These are phyloP conservation scores for Halcyon leucocephala DNA, from an alignment of 2,797 vertebrate species.

Conservation along the genomic window DNA sequence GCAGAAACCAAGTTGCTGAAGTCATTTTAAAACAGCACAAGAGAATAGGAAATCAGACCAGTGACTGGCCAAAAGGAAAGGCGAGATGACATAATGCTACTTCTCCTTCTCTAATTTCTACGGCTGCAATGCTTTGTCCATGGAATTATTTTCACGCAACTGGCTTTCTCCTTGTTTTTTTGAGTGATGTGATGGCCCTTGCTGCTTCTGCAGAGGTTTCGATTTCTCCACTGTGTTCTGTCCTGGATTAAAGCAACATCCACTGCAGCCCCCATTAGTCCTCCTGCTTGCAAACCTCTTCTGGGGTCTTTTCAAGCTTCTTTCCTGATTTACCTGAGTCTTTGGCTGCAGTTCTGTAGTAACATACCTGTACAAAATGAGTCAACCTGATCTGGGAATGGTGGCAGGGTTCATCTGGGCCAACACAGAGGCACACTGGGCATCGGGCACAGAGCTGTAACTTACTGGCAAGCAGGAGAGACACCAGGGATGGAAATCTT, in stretches of 20 bases:
- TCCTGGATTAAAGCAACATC: neutral
- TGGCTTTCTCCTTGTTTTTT: neutral
- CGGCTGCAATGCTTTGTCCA: neutral
- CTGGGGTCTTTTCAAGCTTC: neutral
- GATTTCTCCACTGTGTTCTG: neutral
- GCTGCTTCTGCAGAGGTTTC: neutral
- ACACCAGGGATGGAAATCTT: neutral
- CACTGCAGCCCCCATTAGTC: neutral
- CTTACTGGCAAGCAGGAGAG: neutral
- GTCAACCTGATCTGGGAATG: neutral
- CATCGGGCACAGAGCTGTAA: neutral
- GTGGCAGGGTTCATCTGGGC: neutral
- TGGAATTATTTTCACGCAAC: neutral
- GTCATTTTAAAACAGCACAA: constrained; percentile 71
- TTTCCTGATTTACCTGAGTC: neutral
- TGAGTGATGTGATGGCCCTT: neutral
- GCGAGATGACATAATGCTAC: constrained; percentile 59
- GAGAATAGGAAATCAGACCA: constrained; percentile 52
- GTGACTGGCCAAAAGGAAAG: constrained; percentile 46
- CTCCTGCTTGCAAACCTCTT: neutral
- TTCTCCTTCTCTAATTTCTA: constrained; percentile 36
- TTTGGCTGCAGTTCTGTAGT: neutral
- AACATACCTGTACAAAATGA: neutral
- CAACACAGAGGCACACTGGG: neutral
- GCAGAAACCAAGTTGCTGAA: constrained; percentile 73